Evolutionary conservation across 23 tunicate species (phyloP).

Genomic region (Diplosoma virens): DNA sequence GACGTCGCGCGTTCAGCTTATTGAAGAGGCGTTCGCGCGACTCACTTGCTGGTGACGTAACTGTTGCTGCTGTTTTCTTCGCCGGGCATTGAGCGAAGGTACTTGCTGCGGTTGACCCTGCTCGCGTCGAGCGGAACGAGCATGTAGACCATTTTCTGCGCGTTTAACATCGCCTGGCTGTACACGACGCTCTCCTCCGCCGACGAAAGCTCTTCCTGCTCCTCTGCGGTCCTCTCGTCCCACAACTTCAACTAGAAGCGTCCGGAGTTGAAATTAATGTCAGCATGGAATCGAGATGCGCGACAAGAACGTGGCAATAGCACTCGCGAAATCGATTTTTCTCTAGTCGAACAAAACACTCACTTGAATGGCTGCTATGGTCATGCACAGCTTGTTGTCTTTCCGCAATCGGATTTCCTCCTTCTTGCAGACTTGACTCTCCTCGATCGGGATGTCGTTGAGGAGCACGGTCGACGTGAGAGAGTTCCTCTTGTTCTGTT

Average conservation of each 20-base stretch:
- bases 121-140: conserved; percentile 80
- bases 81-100: conserved; percentile 17
- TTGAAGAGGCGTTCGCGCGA: too few species aligned
- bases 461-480: too few species aligned
- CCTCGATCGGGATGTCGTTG: too few species aligned
- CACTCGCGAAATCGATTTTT: not conserved
- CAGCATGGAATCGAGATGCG: not conserved
- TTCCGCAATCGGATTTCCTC: too few species aligned
- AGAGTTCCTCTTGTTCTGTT: too few species aligned
- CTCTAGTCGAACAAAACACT: not conserved
- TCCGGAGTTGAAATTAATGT: not conserved
- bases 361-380: conserved; percentile 81
- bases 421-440: too few species aligned
- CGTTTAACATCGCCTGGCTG: conserved; percentile 79
- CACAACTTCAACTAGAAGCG: conserved; percentile 8
- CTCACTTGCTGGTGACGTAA: conserved; percentile 71
- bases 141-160: conserved; percentile 92
- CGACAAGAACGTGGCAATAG: not conserved
- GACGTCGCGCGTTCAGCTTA: too few species aligned
- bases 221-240: conserved; percentile 24
- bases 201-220: conserved; percentile 38
- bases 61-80: conserved; percentile 90
- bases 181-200: conserved; percentile 83
- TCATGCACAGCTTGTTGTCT: conserved; percentile 73
- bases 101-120: conserved; percentile 41